Evolutionary conservation across 2,888 invertebrate species (phyloP), one percentile per base, ranked within the genome.

Genomic region (Oegoconia quadripuncta): DNA sequence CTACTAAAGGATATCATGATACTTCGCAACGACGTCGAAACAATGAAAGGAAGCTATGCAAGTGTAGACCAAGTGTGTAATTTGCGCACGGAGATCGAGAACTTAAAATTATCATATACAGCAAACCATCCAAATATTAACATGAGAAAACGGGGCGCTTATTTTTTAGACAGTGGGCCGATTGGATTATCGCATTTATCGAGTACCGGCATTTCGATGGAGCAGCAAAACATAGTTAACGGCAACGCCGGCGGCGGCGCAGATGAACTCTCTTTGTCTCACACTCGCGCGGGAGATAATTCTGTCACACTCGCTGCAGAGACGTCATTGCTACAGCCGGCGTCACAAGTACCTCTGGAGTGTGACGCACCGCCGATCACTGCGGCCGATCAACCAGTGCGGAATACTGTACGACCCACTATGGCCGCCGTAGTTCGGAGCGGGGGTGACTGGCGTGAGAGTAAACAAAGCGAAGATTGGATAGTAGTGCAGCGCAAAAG

Each of bases 1-100:
- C 14, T 42, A 14, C 11, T 42, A 3, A 42, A 42, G 15, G 42
- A 39, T 20, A 14, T 42, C 0, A 9, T 42, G 13, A n/a, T 8
- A 20, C 1, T 42, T 7, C 28, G 29, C 13, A 3, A 3, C 1
- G 37, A 41, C 2, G 7, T 34, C 1, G 25, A 6, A 3, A 3
- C 4, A n/a, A 30, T 39, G 2, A 39, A 34, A 29, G 12, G 11
- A 2, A 16, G 3, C 0, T 34, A 34, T 25, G 34, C 13, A 2
- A 39, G 34, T 2, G 2, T 6, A 6, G 15, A 38, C 2, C 18
- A 18, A 7, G 2, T 23, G 8, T 6, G 17, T 12, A 27, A 17
- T 5, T 8, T 26, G 2, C 14, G 8, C 17, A 20, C 15, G 12
- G 30, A 37, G 1, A 4, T 20, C 7, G 18, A 27, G 3, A 8